Base-by-base conservation (phyloP, 2,113 vertebrate genomes). In the Colaptes auratus region DNA sequence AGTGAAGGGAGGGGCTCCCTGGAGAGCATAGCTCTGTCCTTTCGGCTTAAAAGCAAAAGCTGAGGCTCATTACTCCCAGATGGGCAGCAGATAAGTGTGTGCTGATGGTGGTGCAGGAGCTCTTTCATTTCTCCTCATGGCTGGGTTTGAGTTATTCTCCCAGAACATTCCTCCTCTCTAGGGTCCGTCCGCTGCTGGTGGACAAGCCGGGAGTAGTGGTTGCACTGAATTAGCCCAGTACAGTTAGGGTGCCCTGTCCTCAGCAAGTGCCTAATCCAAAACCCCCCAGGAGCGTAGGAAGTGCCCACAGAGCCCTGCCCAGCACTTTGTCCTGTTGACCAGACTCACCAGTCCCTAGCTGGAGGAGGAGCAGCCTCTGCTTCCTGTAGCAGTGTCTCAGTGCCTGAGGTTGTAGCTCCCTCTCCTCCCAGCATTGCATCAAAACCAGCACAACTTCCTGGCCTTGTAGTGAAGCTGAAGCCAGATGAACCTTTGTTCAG, bases 211-310 rank as follows among this genome's bases (percentile, higher is more conserved):
- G 36, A 73, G 53, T 58, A 71, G 69, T 52, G 50, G 50, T 52
- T 52, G 50, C 50, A 7, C 23, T 52, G 59, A 27, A 23, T 18
- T 71, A 58, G 9, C 3, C 4, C 44, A 6, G 31, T 48, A 27
- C 13, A 53, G 2, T 21, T 27, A 1, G 6, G 11, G 52, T 20
- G 2, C 46, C n/a, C 48, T 6, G 3, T 17, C 48, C 58, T 42
- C 61, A 13, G 61, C 42, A 65, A 56, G 0, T n/a, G 20, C 46
- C 60, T 44, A n/a, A 8, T 69, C 39, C 67, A 35, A 31, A 21
- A 31, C 20, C 36, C 73, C n/a, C 0, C 12, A 1, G 12, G 65
- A 56, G 10, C 6, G 61, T 27, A 15, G 28, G 6, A 3, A 56
- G 46, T 12, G 69, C 53, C 15, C 3, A 8, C 33, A 53, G 59